Conservation (phyloP, 2,797 vertebrate species). For the Bradypus variegatus region DNA sequence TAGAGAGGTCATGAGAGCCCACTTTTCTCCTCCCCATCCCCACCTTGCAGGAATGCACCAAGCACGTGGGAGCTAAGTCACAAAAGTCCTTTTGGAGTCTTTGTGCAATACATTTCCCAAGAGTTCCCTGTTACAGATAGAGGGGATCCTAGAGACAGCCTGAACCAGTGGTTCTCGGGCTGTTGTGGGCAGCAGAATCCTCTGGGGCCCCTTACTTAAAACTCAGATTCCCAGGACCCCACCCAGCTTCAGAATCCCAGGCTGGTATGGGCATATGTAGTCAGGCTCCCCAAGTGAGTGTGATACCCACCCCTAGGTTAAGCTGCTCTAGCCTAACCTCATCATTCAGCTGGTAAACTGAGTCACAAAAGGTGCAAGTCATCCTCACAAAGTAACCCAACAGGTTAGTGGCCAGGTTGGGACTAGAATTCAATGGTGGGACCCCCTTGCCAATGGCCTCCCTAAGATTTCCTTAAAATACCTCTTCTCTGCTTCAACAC, state of each 20-base stretch:
- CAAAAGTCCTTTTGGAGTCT: neutral
- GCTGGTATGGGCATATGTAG: too few species aligned
- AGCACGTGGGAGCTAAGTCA: neutral
- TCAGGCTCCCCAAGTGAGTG: neutral
- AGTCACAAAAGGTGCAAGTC: neutral
- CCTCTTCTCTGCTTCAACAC: too few species aligned
- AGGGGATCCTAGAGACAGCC: neutral
- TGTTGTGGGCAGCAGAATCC: neutral
- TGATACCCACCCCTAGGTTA: too few species aligned
- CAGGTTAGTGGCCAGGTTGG: neutral
- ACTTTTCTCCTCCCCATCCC: neutral
- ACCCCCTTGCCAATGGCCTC: neutral
- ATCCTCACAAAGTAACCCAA: neutral
- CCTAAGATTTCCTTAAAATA: neutral
- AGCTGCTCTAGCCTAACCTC: neutral
- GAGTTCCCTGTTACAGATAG: neutral
- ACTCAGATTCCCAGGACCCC: neutral
- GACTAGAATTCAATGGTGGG: neutral
- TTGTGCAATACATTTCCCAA: neutral
- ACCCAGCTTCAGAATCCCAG: neutral
- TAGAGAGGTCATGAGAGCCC: neutral
- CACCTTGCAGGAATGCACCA: fast-evolving
- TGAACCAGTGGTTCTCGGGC: neutral
- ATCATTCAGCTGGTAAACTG: neutral
- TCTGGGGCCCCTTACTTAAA: neutral